phyloP scores from a whole-genome alignment of 92 coral and sea anemone species.

The Anthopleura xanthogrammica region DNA sequence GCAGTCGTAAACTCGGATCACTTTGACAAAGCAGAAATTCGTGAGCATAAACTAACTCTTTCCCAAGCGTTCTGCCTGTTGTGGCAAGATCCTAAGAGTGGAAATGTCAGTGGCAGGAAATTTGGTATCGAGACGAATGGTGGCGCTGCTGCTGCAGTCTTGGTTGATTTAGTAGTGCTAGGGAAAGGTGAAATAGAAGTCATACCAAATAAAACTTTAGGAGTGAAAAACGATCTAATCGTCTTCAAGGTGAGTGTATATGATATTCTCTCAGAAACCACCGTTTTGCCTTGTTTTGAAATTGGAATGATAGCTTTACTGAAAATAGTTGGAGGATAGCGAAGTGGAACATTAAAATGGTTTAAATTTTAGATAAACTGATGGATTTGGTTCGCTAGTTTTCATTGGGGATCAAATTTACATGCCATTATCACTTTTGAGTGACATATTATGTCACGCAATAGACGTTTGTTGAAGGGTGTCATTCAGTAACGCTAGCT shows the following conservation, averaged over 20 bases:
- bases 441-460: too few relatives aligned
- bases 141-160: constrained; percentile 51
- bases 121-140: constrained; percentile 37
- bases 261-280: too few relatives aligned
- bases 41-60: constrained; percentile 25
- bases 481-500: too few relatives aligned
- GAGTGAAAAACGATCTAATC: constrained; percentile 35
- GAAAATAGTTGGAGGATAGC: too few relatives aligned
- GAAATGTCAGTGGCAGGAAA: constrained; percentile 43
- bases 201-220: constrained; percentile 42
- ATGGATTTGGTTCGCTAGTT: too few relatives aligned
- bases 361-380: too few relatives aligned
- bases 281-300: too few relatives aligned
- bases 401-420: too few relatives aligned
- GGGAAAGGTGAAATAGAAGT: constrained; percentile 51
- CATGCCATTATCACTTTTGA: too few relatives aligned
- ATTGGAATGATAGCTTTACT: too few relatives aligned
- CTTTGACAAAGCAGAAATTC: constrained; percentile 30
- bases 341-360: too few relatives aligned
- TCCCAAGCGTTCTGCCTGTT: constrained; percentile 52
- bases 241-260: constrained; percentile 35
- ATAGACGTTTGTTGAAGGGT: too few relatives aligned
- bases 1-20: constrained; percentile 37
- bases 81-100: constrained; percentile 49
- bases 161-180: constrained; percentile 41